Percentiles rank a stretch among this genome's conserved stretches.
Evolutionary conservation across 2,113 vertebrate species (phyloP).

Genomic region (Melanostigma gelatinosum): DNA sequence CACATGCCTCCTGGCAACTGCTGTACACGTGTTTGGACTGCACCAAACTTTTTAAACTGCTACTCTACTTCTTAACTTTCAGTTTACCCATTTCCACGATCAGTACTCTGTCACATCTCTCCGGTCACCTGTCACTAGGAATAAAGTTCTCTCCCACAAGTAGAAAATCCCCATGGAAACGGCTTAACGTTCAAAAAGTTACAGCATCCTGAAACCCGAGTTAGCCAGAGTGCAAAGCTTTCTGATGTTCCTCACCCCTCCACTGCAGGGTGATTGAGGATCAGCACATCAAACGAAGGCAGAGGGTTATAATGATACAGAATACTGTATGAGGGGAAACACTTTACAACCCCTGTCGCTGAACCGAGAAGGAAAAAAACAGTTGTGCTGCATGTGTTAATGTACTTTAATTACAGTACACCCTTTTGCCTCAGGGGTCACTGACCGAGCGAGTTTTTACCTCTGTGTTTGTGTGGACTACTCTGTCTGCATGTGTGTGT

Average conservation of each 20-base stretch:
- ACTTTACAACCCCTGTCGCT: constrained; percentile 52
- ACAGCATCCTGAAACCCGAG: constrained; percentile 74
- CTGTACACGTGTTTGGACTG: neutral
- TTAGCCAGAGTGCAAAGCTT: constrained; percentile 32
- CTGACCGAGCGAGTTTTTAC: constrained; percentile 23
- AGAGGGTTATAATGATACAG: constrained; percentile 55
- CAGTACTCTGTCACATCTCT: constrained; percentile 39
- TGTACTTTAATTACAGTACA: constrained; percentile 71
- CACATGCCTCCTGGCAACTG: neutral
- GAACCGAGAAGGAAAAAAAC: constrained; percentile 25
- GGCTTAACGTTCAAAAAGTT: constrained; percentile 68
- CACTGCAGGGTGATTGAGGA: constrained; percentile 62
- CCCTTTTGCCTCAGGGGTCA: constrained; percentile 55
- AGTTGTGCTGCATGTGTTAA: constrained; percentile 70
- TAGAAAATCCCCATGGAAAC: constrained; percentile 62
- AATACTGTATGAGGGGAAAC: constrained; percentile 61
- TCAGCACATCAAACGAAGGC: constrained; percentile 70
- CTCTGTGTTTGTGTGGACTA: constrained; percentile 52
- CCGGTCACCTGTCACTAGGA: constrained; percentile 67
- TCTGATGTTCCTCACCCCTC: constrained; percentile 60
- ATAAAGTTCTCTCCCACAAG: constrained; percentile 45
- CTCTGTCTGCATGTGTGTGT: constrained; percentile 13
- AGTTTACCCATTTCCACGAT: constrained; percentile 16
- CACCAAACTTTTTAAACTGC: constrained; percentile 23
- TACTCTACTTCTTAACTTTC: constrained; percentile 40